Conservation (phyloP, 2,797 vertebrate genomes). For the Phalloptychus januarius region DNA sequence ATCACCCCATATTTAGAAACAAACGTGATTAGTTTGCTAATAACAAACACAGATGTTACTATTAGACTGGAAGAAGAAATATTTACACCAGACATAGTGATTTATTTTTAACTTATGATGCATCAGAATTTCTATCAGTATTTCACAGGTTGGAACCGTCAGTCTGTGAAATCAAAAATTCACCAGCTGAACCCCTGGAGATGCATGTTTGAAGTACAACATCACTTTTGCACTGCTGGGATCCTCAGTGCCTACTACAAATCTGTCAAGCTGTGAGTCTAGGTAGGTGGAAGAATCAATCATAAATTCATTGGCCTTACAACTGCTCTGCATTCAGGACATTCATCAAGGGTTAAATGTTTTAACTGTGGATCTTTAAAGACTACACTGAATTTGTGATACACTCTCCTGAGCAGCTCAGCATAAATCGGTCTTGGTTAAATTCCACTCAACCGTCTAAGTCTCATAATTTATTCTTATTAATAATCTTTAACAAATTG, state of each 20-base stretch:
- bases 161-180: slow-evolving; percentile 29
- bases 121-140: not conserved
- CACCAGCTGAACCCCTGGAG: slow-evolving; percentile 17
- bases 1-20: not conserved
- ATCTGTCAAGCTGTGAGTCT: slow-evolving; percentile 4
- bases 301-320: slow-evolving; percentile 38
- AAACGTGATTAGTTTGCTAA: not conserved
- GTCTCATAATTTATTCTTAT: not conserved
- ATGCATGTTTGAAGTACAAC: slow-evolving; percentile 21
- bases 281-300: slow-evolving; percentile 30
- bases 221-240: slow-evolving; percentile 18
- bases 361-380: slow-evolving; percentile 8
- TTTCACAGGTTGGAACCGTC: slow-evolving; percentile 8
- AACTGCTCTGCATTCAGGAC: slow-evolving; percentile 18
- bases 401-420: not conserved
- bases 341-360: slow-evolving; percentile 13
- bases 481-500: not conserved
- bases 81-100: not conserved
- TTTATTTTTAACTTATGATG: not conserved
- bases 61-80: not conserved
- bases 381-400: not conserved
- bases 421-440: not conserved
- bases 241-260: not conserved
- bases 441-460: not conserved
- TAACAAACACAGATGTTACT: not conserved